phyloP scores from a whole-genome alignment of 2,797 vertebrate genomes.

The Enteromius mattozi region DNA sequence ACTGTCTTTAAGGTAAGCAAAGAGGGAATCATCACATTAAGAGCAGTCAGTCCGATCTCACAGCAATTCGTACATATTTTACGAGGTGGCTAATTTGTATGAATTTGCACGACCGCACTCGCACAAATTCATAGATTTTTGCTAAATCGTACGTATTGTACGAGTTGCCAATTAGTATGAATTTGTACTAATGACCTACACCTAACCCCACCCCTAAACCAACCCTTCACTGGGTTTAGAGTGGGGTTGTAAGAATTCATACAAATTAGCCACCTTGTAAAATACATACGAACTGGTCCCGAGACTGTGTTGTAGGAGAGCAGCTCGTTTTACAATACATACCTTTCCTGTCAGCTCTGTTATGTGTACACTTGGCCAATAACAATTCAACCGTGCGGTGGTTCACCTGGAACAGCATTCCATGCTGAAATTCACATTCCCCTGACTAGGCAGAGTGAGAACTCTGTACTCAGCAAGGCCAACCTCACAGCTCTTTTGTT shows the following conservation, averaged over 20 bases:
- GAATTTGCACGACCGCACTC: too few relatives aligned
- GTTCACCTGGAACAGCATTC: slow-evolving; percentile 34
- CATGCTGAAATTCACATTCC: slow-evolving; percentile 41
- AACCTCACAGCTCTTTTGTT: slow-evolving; percentile 55
- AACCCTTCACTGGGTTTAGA: too few relatives aligned
- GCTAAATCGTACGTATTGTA: too few relatives aligned
- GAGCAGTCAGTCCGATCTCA: background rate
- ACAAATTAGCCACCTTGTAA: too few relatives aligned
- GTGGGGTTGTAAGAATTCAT: too few relatives aligned
- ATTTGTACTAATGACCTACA: too few relatives aligned
- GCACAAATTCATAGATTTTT: too few relatives aligned
- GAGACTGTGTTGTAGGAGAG: background rate
- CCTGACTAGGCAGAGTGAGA: slow-evolving; percentile 52
- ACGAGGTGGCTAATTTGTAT: too few relatives aligned
- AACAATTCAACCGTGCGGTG: slow-evolving; percentile 1
- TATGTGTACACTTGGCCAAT: background rate
- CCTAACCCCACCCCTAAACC: too few relatives aligned
- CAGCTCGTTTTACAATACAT: background rate
- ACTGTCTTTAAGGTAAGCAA: background rate
- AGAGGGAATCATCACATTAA: background rate
- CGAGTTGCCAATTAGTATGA: too few relatives aligned
- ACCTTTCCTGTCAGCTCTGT: background rate
- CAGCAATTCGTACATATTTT: too few relatives aligned
- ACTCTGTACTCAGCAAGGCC: slow-evolving; percentile 55
- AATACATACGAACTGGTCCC: too few relatives aligned